Evolutionary conservation across 2,113 vertebrate genomes (phyloP), one percentile per base, ranked within the genome.

Genomic region (Zootoca vivipara): DNA sequence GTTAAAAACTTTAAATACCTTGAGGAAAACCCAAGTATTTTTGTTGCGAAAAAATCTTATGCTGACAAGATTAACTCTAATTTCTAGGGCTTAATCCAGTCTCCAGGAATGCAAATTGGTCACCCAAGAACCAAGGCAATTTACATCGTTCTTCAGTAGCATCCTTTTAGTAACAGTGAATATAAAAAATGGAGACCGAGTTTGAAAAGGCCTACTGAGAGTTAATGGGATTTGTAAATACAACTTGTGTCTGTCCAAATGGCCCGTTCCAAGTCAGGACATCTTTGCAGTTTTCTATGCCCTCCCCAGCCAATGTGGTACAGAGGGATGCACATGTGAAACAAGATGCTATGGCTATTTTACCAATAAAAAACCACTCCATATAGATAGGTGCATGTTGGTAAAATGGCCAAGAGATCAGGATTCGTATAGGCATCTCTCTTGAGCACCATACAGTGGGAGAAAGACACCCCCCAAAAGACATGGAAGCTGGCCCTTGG

Each of bases 401-500:
- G 72, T 30, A 88, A 77, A 77, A 83, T n/a, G 30, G 42, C 42
- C 81, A 65, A 78, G 16, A 4, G 40, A 52, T 30, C n/a, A 67
- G 33, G 8, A 24, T 73, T 65, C 62, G 40, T 64, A 20, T 52
- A 13, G 69, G 16, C 64, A 30, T 78, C 12, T 87, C 67, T 81
- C 56, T 82, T 38, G 52, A 87, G 35, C 20, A 87, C 16, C 52
- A 67, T 62, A 26, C 20, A 58, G 52, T 26, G 7, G 5, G 8
- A 22, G 28, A 15, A 15, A 4, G 28, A 78, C 8, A 86, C 8
- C 13, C 35, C 6, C 40, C 4, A 52, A 2, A 0, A 22, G 84
- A 58, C 79, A 74, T 28, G 65, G 84, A 85, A 89, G 74, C 70
- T 94, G 89, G 69, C 75, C 79, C 85, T 85, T 90, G 64, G 88